Conservation (phyloP, 1,140 invertebrate genomes). For the Pissodes strobi region DNA sequence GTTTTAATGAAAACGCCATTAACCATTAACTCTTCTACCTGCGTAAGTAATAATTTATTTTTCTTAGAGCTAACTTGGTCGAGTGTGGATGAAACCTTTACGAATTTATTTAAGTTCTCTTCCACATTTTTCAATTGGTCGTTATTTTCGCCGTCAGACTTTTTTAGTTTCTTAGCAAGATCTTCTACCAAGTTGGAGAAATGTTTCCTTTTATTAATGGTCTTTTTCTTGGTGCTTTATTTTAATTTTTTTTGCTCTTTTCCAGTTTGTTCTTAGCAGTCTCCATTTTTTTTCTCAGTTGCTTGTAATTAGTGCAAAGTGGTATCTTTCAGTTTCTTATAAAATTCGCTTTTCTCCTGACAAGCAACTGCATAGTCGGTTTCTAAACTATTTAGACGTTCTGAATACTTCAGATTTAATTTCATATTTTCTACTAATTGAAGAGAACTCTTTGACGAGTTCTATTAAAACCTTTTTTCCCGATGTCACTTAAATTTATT, state of each 20-base stretch:
- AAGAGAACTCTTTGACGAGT: background rate
- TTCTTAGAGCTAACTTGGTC: background rate
- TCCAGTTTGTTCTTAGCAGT: no score
- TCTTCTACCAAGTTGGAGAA: background rate
- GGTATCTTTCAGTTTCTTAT: background rate
- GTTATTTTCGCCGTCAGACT: background rate
- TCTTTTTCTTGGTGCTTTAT: background rate
- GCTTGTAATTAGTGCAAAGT: background rate
- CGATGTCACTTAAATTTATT: no score
- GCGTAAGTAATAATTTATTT: background rate
- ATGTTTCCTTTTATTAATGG: background rate
- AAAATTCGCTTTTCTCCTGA: background rate
- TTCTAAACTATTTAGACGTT: background rate
- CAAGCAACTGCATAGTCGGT: background rate
- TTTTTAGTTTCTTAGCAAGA: background rate
- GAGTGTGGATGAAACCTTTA: background rate
- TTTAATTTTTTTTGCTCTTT: background rate
- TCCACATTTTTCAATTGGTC: background rate
- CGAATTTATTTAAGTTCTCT: no score
- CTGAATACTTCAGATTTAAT: background rate
- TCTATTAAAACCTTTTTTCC: no score
- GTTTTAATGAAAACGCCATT: background rate
- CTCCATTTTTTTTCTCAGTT: background rate
- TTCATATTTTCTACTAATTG: background rate
- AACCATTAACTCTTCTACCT: slow-evolving; percentile 1